These are phyloP conservation scores for Hypena proboscidalis DNA, from an alignment of 2,888 invertebrate species.

Conservation along the genomic window DNA sequence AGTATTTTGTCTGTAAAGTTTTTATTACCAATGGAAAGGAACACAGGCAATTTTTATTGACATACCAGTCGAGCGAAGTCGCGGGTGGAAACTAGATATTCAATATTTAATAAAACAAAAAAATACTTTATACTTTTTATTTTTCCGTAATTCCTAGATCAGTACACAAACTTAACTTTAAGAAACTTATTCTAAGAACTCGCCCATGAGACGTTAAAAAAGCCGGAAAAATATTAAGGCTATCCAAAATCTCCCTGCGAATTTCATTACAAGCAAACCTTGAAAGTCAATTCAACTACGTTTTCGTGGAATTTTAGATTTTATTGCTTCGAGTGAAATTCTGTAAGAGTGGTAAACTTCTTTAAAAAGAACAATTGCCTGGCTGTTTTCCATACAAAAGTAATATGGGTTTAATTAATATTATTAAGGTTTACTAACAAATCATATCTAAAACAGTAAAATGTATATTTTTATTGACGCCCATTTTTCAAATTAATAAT, in stretches of 20 bases:
- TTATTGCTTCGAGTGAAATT: slow-evolving; percentile 31
- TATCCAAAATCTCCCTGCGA: slow-evolving; percentile 31
- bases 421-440: too few species aligned
- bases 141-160: background rate
- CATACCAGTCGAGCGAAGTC: too few species aligned
- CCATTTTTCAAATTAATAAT: too few species aligned
- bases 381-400: too few species aligned
- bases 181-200: slow-evolving; percentile 6
- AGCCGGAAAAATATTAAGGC: slow-evolving; percentile 35
- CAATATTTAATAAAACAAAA: too few species aligned
- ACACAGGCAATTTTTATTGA: too few species aligned
- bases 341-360: slow-evolving; percentile 18
- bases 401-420: too few species aligned
- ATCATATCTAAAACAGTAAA: too few species aligned
- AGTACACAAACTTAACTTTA: slow-evolving; percentile 6
- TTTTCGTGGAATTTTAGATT: slow-evolving; percentile 42
- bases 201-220: slow-evolving; percentile 18
- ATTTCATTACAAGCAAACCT: slow-evolving; percentile 37
- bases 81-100: too few species aligned
- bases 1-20: too few species aligned
- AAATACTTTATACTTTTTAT: background rate
- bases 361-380: slow-evolving; percentile 29
- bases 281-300: slow-evolving; percentile 35
- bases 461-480: too few species aligned
- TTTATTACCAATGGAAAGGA: too few species aligned